Percentiles rank a stretch among this genome's conserved stretches.
Conservation (phyloP, 2,888 invertebrate genomes). For the Drosophila emarginata region DNA sequence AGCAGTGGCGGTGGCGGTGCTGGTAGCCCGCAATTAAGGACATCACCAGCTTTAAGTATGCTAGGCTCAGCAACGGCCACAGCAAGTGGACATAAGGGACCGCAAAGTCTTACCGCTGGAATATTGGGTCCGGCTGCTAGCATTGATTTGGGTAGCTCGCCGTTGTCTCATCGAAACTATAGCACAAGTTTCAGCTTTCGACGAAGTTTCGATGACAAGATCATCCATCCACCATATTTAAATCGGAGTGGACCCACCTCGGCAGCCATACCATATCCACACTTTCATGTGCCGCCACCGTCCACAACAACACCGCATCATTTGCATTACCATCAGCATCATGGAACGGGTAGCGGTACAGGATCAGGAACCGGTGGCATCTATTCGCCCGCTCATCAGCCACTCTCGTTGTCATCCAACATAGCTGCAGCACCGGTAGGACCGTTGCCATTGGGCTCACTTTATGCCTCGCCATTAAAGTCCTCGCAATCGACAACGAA, state of each 20-base stretch:
- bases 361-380: conserved; percentile 21
- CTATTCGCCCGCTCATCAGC: conserved; percentile 50
- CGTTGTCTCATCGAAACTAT: conserved; percentile 79
- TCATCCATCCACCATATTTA: conserved; percentile 70
- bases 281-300: conserved; percentile 67
- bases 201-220: conserved; percentile 81
- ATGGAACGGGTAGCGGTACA: conserved; percentile 35
- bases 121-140: conserved; percentile 79
- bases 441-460: conserved; percentile 39
- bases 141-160: conserved; percentile 79
- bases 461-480: conserved; percentile 62
- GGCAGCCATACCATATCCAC: conserved; percentile 68
- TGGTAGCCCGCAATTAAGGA: conserved; percentile 63
- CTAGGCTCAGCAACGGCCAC: conserved; percentile 65
- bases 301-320: conserved; percentile 58
- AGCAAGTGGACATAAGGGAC: conserved; percentile 59
- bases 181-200: conserved; percentile 80
- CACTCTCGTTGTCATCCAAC: conserved; percentile 48
- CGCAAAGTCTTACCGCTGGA: conserved; percentile 67
- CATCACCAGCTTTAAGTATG: conserved; percentile 76
- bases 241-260: conserved; percentile 52
- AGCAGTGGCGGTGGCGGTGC: conserved; percentile 32
- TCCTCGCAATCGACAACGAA: conserved; percentile 80
- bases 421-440: conserved; percentile 52
- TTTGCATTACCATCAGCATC: conserved; percentile 69